Evolutionary conservation across 2,888 invertebrate genomes (phyloP).

Genomic region (Phengaris arion): DNA sequence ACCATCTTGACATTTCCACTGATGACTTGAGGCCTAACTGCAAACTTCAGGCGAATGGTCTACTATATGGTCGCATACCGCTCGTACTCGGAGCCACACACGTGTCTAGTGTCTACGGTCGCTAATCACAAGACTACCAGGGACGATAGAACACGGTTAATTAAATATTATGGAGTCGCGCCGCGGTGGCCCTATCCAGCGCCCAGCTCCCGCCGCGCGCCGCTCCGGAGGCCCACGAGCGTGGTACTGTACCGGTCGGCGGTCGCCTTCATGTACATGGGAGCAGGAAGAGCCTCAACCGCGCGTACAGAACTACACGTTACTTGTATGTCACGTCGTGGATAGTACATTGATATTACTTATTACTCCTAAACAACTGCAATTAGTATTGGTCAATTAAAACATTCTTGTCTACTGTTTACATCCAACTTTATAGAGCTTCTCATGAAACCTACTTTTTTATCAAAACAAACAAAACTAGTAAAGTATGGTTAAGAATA

Average conservation of each 20-base stretch:
- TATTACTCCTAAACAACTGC: no score
- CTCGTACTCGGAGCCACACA: not conserved
- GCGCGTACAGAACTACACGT: constrained; percentile 2
- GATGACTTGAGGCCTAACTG: no score
- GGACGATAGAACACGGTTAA: not conserved
- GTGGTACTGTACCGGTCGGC: no score
- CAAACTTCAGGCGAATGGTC: no score
- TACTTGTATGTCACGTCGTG: not conserved
- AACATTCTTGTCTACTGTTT: no score
- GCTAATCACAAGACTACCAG: constrained; percentile 1
- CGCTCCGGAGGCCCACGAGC: not conserved
- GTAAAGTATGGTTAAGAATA: not conserved
- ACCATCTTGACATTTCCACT: no score
- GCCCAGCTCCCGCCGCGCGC: no score
- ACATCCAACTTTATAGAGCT: not conserved
- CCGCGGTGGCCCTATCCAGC: not conserved
- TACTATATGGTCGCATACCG: not conserved
- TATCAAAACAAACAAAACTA: not conserved
- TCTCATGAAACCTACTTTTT: not conserved
- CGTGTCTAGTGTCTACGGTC: not conserved
- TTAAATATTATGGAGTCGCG: not conserved
- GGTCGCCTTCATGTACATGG: no score
- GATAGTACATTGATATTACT: no score
- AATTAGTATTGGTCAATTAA: no score
- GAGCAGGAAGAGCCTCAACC: not conserved